Percentiles rank a stretch among this genome's conserved stretches.
Evolutionary conservation across 2,113 vertebrate genomes (phyloP).

Genomic region (Cathartes aura): DNA sequence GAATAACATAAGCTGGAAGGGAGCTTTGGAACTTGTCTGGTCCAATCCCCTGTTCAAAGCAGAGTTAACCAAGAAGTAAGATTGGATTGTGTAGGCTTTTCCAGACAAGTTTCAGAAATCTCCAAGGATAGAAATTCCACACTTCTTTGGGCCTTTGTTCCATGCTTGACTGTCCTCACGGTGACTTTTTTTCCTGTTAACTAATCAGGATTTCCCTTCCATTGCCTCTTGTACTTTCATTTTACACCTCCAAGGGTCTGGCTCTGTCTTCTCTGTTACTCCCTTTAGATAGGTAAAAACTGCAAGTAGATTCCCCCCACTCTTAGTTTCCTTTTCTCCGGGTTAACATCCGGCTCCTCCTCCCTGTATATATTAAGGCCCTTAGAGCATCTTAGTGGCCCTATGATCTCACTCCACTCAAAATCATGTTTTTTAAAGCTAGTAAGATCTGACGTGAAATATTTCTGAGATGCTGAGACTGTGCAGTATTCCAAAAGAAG

Average conservation of each 20-base stretch:
- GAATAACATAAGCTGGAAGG: neutral
- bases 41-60: neutral
- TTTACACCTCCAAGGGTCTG: neutral
- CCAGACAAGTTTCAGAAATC: neutral
- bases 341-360: neutral
- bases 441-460: neutral
- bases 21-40: neutral
- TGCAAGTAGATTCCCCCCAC: neutral
- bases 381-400: neutral
- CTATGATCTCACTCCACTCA: neutral
- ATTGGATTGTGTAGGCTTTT: neutral
- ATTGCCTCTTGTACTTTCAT: neutral
- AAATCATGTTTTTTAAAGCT: neutral
- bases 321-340: neutral
- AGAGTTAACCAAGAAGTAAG: neutral
- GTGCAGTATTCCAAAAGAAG: neutral
- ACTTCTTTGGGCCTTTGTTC: neutral
- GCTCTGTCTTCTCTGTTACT: neutral
- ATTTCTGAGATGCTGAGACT: neutral
- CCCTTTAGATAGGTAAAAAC: neutral
- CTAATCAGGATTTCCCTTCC: neutral
- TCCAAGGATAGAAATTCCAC: neutral
- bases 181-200: neutral
- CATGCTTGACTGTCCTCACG: fast-evolving
- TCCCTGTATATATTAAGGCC: neutral